These are phyloP conservation scores for Anguilla obscura DNA, from an alignment of 2,797 vertebrate genomes.

Conservation along the genomic window DNA sequence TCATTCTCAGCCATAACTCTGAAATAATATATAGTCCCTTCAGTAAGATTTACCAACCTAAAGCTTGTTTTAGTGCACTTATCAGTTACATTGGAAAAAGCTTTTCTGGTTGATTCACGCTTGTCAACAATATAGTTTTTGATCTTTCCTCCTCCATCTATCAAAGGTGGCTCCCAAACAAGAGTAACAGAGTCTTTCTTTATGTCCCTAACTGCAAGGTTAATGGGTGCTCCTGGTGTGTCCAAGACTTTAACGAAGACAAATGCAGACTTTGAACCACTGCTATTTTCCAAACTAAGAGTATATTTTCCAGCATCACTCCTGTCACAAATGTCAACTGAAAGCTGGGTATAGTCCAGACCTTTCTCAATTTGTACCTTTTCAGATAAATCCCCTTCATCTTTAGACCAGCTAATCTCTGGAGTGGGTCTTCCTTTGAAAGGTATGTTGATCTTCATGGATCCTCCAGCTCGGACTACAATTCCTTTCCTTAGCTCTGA, in stretches of 20 bases:
- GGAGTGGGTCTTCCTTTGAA: constrained; percentile 92
- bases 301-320: constrained; percentile 82
- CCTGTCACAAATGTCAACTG: constrained; percentile 91
- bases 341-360: constrained; percentile 86
- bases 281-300: constrained; percentile 92
- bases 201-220: constrained; percentile 88
- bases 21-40: constrained; percentile 93
- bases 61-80: constrained; percentile 95
- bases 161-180: constrained; percentile 91
- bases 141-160: constrained; percentile 93
- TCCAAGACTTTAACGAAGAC: constrained; percentile 95
- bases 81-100: constrained; percentile 88
- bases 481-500: constrained; percentile 94
- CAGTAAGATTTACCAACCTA: constrained; percentile 88
- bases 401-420: constrained; percentile 91
- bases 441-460: constrained; percentile 89
- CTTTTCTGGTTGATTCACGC: constrained; percentile 92
- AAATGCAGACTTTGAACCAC: constrained; percentile 93
- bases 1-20: constrained; percentile 98
- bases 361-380: constrained; percentile 88
- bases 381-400: constrained; percentile 86
- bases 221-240: constrained; percentile 90
- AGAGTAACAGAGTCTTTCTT: constrained; percentile 86
- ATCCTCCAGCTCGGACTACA: constrained; percentile 87
- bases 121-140: constrained; percentile 97